Conservation (phyloP, 2,113 vertebrate species). For the Spheniscus mendiculus region DNA sequence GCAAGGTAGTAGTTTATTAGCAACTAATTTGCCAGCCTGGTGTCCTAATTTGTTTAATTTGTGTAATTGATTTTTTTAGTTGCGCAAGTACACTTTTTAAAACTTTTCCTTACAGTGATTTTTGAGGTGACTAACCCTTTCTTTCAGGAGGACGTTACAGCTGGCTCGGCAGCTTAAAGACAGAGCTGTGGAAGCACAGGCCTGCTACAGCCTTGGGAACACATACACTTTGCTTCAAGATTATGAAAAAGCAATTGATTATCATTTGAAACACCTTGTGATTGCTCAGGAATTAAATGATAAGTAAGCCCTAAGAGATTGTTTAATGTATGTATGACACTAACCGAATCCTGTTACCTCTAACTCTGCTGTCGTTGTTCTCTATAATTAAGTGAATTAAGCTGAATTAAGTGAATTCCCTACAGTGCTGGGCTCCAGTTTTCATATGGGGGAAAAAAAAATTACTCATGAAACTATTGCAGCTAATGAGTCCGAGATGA, state of each 20-base stretch:
- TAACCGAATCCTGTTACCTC: background rate
- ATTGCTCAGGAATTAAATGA: constrained; percentile 94
- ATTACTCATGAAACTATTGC: background rate
- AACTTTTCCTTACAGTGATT: background rate
- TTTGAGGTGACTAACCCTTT: background rate
- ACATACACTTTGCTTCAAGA: constrained; percentile 95
- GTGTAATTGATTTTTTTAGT: background rate
- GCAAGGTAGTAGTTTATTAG: background rate
- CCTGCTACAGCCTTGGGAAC: constrained; percentile 96
- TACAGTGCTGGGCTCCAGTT: background rate
- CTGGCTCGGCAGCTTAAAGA: constrained; percentile 92
- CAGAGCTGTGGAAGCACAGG: constrained; percentile 93
- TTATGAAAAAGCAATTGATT: constrained; percentile 94
- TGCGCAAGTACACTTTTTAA: background rate
- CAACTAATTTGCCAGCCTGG: background rate
- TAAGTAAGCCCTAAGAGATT: constrained; percentile 71
- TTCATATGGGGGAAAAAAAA: background rate
- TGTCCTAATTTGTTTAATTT: background rate
- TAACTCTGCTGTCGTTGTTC: background rate
- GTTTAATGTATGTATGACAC: background rate
- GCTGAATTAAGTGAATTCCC: background rate
- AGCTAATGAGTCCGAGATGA: background rate
- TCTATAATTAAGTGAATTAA: background rate
- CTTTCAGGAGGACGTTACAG: constrained; percentile 86
- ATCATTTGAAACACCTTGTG: constrained; percentile 92